phyloP scores from a whole-genome alignment of 2,888 invertebrate species.

The Lasioglossum villosulum region DNA sequence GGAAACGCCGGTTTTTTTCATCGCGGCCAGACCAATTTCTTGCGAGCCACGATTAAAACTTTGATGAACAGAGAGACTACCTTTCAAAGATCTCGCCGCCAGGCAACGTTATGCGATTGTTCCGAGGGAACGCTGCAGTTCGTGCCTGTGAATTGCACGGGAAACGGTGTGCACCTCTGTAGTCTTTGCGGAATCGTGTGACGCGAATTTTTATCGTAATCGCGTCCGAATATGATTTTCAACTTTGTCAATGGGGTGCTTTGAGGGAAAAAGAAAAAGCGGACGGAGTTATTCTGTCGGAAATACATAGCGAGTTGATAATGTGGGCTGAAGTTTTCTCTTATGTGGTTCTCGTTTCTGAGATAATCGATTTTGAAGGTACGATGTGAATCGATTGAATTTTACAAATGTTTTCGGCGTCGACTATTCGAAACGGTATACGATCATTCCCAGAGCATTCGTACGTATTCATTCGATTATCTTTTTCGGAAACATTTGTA shows the following conservation, averaged over 20 bases:
- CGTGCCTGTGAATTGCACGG: not conserved
- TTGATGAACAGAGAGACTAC: not conserved
- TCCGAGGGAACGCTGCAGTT: not conserved
- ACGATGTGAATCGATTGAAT: not conserved
- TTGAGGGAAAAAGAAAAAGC: not conserved
- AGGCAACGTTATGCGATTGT: not conserved
- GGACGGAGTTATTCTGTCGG: not conserved
- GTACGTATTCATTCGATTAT: too few relatives aligned
- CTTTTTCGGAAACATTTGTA: too few relatives aligned
- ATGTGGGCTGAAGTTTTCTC: not conserved
- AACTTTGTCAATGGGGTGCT: not conserved
- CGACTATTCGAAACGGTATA: too few relatives aligned
- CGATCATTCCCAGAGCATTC: too few relatives aligned
- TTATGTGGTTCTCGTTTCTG: not conserved
- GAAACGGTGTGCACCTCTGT: not conserved
- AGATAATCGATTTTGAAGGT: not conserved
- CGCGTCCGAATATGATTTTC: not conserved
- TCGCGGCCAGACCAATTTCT: conserved; percentile 2
- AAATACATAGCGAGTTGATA: not conserved
- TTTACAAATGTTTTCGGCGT: not conserved
- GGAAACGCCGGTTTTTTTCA: not conserved
- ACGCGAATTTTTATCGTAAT: not conserved
- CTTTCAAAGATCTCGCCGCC: not conserved
- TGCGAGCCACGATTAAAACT: conserved; percentile 15
- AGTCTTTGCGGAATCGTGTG: not conserved